Conservation (phyloP, 1,140 invertebrate species). For the Lordiphosa mommai region DNA sequence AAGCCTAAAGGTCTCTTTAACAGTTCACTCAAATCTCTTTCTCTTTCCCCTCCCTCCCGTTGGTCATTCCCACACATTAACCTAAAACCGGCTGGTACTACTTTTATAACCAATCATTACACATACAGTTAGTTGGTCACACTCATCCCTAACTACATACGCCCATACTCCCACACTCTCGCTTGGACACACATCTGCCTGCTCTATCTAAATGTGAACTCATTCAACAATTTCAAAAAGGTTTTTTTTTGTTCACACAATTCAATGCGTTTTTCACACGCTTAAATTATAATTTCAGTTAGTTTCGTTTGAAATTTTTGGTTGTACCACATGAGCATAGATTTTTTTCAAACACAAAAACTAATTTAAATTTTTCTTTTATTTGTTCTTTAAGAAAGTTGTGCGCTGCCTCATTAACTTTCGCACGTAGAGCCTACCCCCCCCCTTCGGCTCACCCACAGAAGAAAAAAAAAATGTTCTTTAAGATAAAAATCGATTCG, state of each 20-base stretch:
- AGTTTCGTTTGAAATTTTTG: constrained; percentile 41
- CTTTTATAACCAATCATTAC: constrained; percentile 49
- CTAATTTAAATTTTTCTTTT: constrained; percentile 67
- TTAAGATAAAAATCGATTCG: constrained; percentile 72
- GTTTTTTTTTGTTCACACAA: constrained; percentile 64
- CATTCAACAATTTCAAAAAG: constrained; percentile 57
- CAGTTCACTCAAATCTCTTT: too few relatives aligned
- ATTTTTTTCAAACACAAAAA: constrained; percentile 42
- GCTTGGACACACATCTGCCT: neutral
- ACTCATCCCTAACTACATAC: constrained; percentile 29
- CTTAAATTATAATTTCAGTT: constrained; percentile 76
- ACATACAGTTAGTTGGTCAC: constrained; percentile 49
- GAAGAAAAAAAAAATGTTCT: constrained; percentile 8
- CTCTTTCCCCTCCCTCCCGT: too few relatives aligned
- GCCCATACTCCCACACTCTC: constrained; percentile 19
- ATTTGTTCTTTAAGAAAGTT: constrained; percentile 65
- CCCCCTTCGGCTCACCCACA: neutral
- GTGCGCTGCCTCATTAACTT: constrained; percentile 74
- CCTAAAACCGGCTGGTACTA: neutral
- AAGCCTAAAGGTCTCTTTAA: too few relatives aligned
- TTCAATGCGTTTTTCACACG: constrained; percentile 72
- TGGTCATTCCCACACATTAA: constrained; percentile 48
- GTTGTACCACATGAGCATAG: constrained; percentile 64
- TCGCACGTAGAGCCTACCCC: constrained; percentile 56
- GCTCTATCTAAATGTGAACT: constrained; percentile 55